Percentiles rank a stretch among this genome's conserved stretches.
phyloP scores from a whole-genome alignment of 2,888 invertebrate genomes.

The Agriopis leucophaearia region DNA sequence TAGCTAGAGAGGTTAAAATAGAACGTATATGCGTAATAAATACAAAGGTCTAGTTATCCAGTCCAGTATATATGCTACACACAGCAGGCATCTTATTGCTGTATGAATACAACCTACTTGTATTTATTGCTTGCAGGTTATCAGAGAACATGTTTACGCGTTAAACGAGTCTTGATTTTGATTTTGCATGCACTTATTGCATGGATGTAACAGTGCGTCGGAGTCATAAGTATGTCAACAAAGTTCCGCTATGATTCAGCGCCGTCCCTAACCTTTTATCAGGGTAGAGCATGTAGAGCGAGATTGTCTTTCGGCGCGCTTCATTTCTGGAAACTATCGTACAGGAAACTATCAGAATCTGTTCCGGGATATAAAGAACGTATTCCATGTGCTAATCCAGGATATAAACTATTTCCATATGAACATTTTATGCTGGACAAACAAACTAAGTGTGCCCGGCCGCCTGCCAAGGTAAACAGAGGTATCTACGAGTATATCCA shows the following conservation, averaged over 20 bases:
- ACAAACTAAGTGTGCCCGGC: too few species aligned
- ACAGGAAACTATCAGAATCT: too few species aligned
- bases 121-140: slow-evolving; percentile 3
- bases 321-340: too few species aligned
- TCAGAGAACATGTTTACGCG: slow-evolving; percentile 44
- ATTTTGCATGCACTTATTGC: slow-evolving; percentile 48
- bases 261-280: too few species aligned
- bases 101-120: slow-evolving; percentile 10
- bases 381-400: too few species aligned
- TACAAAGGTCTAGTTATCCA: background rate
- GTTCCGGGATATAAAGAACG: too few species aligned
- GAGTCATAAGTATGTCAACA: slow-evolving; percentile 43
- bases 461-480: too few species aligned
- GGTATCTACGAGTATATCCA: too few species aligned
- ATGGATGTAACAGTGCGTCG: slow-evolving; percentile 47
- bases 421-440: too few species aligned
- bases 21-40: background rate
- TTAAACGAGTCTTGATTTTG: slow-evolving; percentile 6
- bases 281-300: too few species aligned
- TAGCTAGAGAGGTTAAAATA: background rate
- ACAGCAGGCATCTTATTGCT: slow-evolving; percentile 13
- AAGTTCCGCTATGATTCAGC: slow-evolving; percentile 51
- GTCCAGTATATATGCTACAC: background rate
- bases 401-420: too few species aligned
- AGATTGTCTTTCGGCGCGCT: too few species aligned